A percentile compares a stretch with the other conserved stretches of the same genome.
Evolutionary conservation across 2,888 invertebrate genomes (phyloP).

Genomic region (Heterodera filipjevi): DNA sequence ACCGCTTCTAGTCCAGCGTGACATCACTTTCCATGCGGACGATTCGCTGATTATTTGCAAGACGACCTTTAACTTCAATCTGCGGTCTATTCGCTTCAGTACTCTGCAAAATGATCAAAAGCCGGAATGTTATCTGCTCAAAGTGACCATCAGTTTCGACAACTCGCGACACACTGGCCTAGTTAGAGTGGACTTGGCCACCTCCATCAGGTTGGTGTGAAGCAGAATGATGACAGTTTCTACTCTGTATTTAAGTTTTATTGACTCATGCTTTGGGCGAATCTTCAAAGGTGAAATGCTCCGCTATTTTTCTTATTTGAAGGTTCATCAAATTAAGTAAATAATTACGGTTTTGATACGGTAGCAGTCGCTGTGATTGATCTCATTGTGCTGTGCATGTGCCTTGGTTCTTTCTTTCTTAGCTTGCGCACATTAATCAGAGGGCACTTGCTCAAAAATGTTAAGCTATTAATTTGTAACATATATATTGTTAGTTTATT

Average conservation of each 20-base stretch:
- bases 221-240: too few species aligned
- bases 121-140: slow-evolving; percentile 63
- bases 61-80: slow-evolving; percentile 54
- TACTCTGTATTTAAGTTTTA: too few species aligned
- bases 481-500: slow-evolving; percentile 7
- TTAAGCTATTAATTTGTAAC: slow-evolving; percentile 46
- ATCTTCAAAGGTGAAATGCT: not conserved
- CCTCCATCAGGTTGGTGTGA: slow-evolving; percentile 51
- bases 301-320: slow-evolving; percentile 34
- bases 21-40: slow-evolving; percentile 61
- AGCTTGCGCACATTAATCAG: slow-evolving; percentile 88
- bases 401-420: slow-evolving; percentile 77
- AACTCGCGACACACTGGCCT: slow-evolving; percentile 64
- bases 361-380: slow-evolving; percentile 73
- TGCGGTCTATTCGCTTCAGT: slow-evolving; percentile 53
- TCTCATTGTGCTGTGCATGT: slow-evolving; percentile 76
- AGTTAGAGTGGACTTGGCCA: slow-evolving; percentile 54
- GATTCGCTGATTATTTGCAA: slow-evolving; percentile 63
- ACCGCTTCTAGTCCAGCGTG: slow-evolving; percentile 46
- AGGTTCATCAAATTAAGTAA: too few species aligned
- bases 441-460: slow-evolving; percentile 80
- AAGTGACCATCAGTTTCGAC: slow-evolving; percentile 51
- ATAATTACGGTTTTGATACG: slow-evolving; percentile 52
- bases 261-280: not conserved
- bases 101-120: slow-evolving; percentile 54